phyloP scores from a whole-genome alignment of 2,113 vertebrate species.

The Rutilus rutilus region DNA sequence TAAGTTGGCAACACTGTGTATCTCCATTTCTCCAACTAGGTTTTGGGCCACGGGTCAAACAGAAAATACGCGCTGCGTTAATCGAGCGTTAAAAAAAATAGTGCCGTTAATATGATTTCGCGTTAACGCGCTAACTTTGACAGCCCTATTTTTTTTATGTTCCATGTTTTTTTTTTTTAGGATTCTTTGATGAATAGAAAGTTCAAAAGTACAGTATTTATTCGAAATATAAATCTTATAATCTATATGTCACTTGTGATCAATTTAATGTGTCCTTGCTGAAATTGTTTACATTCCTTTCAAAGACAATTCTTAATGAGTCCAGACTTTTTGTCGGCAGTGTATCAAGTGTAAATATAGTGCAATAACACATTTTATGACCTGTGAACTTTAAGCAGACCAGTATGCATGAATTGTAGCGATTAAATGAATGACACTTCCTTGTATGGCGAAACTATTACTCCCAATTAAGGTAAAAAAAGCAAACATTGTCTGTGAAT shows the following conservation, averaged over 20 bases:
- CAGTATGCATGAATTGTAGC: not conserved
- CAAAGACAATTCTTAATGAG: not conserved
- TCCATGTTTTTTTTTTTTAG: too few relatives aligned
- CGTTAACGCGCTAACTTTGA: too few relatives aligned
- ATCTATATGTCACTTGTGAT: not conserved
- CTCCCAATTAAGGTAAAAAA: constrained; percentile 12
- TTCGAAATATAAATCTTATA: not conserved
- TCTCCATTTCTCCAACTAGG: too few relatives aligned
- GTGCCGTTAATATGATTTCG: too few relatives aligned
- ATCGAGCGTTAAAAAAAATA: too few relatives aligned
- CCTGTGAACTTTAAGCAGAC: not conserved
- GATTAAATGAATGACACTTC: not conserved
- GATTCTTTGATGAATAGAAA: too few relatives aligned
- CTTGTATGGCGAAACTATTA: not conserved
- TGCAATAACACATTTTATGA: not conserved
- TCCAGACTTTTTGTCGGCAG: not conserved
- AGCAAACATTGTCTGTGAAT: not conserved
- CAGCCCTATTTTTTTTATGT: too few relatives aligned
- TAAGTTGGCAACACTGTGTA: too few relatives aligned
- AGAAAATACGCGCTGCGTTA: too few relatives aligned
- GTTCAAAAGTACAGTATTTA: not conserved
- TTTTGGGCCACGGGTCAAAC: too few relatives aligned
- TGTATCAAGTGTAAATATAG: too few relatives aligned
- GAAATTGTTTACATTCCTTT: not conserved
- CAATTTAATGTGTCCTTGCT: not conserved